phyloP scores from a whole-genome alignment of 1,140 invertebrate species.

The Hydropsyche tenuis region DNA sequence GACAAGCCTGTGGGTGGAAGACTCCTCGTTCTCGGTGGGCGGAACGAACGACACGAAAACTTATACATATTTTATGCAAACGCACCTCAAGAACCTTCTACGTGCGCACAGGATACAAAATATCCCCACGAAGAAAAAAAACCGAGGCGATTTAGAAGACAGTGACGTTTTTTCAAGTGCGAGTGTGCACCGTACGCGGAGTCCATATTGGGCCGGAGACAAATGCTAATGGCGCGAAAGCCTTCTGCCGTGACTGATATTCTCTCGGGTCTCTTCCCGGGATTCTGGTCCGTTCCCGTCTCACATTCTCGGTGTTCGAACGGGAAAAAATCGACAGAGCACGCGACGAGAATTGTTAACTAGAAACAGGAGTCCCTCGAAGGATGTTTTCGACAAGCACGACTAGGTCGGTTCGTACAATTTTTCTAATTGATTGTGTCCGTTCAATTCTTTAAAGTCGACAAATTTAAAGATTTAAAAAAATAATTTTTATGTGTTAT shows the following conservation, averaged over 20 bases:
- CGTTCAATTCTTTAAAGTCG: no score
- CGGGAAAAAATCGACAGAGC: neutral
- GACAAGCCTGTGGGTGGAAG: neutral
- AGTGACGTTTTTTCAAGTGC: no score
- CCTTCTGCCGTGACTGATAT: slow-evolving; percentile 1
- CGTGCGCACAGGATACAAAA: no score
- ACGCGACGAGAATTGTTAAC: neutral
- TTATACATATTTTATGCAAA: slow-evolving; percentile 32
- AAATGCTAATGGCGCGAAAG: slow-evolving; percentile 17
- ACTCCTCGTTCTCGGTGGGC: neutral
- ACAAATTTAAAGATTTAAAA: no score
- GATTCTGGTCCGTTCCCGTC: neutral
- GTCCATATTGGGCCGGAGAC: neutral
- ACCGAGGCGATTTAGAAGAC: no score
- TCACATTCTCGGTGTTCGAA: neutral
- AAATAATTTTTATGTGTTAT: no score
- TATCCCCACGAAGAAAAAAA: no score
- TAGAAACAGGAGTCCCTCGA: neutral
- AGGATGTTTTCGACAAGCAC: neutral
- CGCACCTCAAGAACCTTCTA: slow-evolving; percentile 17
- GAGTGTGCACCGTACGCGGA: no score
- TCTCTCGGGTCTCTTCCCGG: neutral
- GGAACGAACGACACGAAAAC: slow-evolving; percentile 9
- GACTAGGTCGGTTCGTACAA: no score
- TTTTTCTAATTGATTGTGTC: no score